Evolutionary conservation across 2,888 invertebrate genomes (phyloP), one percentile per base, ranked within the genome.

Genomic region (Aspidiotus rigidus): DNA sequence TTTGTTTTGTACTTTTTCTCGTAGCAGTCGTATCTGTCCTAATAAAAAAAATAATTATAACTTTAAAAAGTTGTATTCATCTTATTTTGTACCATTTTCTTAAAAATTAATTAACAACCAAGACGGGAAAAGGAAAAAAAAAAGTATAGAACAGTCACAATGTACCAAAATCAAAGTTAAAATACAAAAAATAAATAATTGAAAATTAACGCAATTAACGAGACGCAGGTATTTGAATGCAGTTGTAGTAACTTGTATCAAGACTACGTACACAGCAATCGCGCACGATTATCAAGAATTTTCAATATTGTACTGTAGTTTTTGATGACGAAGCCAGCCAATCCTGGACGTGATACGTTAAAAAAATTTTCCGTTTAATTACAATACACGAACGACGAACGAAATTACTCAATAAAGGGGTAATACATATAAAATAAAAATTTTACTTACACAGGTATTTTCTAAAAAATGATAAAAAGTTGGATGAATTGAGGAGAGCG

Each of bases 51-150:
- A 28, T 28, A 28, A 28, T 28, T 28, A 28, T 28, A 28, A 28
- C 28, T 28, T 28, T 28, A 55, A 55, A 55, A n/a, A 16, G 17
- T 55, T 55, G 17, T 39, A 59, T 59, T 59, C 28, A 11, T 44
- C 53, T 66, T 42, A 66, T 66, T 63, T 66, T 62, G 64, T 66
- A 66, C 64, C 64, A 56, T 17, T 66, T 66, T 42, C 42, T 66
- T 41, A 66, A 66, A 10, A 66, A 57, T 57, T 56, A 55, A 42
- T 57, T 66, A 66, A 66, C 44, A 66, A 66, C 64, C 64, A 44
- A 28, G 17, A 57, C 56, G 56, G 28, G 55, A 54, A 49, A 54
- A 64, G 28, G 28, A 28, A 28, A 28, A 28, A n/a, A 28, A 28
- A 28, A 28, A 5, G 28, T 28, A 28, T 28, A 64, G 40, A 41